Percentiles rank a stretch among this genome's conserved stretches.
phyloP scores from a whole-genome alignment of 30 jellyfish, hydroid and myxozoan genomes.

The Aurelia sp. region DNA sequence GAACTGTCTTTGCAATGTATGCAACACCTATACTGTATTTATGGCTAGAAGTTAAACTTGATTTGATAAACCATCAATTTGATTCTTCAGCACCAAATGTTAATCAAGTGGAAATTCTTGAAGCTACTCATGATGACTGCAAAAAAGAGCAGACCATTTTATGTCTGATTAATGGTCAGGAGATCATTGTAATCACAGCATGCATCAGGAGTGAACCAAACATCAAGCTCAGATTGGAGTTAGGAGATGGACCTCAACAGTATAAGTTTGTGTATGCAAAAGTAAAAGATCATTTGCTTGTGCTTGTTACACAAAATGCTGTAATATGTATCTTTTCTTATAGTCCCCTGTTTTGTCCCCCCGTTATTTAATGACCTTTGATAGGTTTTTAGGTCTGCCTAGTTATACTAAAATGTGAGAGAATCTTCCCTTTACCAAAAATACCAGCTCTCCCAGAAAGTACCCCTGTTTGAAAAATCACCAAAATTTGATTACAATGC shows the following conservation, averaged over 20 bases:
- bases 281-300: conserved; percentile 24
- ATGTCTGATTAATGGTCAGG: neutral
- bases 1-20: too few relatives aligned
- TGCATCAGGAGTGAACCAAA: neutral
- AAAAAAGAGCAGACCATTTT: neutral
- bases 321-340: conserved; percentile 37
- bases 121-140: neutral
- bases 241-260: neutral
- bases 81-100: neutral
- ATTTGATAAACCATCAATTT: too few relatives aligned
- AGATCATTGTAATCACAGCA: neutral
- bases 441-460: too few relatives aligned
- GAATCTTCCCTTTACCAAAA: too few relatives aligned
- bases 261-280: conserved; percentile 13
- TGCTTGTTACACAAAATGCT: conserved; percentile 9
- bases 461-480: too few relatives aligned
- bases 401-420: too few relatives aligned
- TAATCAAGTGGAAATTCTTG: neutral
- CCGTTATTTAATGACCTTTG: too few relatives aligned
- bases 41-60: too few relatives aligned
- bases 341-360: too few relatives aligned
- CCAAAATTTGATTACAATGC: too few relatives aligned
- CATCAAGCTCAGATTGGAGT: neutral
- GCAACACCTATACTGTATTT: too few relatives aligned
- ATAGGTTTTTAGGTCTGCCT: too few relatives aligned